These are phyloP conservation scores for Apostichopus japonicus DNA, from an alignment of 35 echinoderm and acorn worm genomes.

Conservation along the genomic window DNA sequence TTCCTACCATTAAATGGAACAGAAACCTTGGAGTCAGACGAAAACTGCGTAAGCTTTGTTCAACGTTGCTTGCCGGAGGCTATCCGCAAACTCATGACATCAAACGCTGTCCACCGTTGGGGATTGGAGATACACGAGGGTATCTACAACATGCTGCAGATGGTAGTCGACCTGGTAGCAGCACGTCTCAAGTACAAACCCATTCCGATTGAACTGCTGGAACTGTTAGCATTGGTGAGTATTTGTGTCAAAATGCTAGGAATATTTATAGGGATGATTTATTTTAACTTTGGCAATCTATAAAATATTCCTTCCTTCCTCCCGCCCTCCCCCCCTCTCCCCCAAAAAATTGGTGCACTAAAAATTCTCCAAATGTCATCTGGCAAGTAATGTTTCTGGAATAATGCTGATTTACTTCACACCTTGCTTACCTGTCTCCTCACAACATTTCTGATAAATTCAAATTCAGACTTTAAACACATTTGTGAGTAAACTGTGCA, in stretches of 20 bases:
- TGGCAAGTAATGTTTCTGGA: too few species aligned
- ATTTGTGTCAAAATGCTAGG: neutral
- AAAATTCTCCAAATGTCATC: too few species aligned
- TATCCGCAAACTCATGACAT: conserved; percentile 92
- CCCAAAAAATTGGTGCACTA: too few species aligned
- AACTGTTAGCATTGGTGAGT: conserved; percentile 73
- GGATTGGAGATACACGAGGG: conserved; percentile 93
- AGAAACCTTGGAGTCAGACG: conserved; percentile 78
- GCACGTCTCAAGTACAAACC: conserved; percentile 87
- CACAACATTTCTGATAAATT: too few species aligned
- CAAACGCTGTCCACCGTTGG: conserved; percentile 95
- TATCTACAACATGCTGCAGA: conserved; percentile 93
- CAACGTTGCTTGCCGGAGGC: conserved; percentile 93
- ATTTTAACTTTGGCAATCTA: too few species aligned
- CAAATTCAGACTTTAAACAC: too few species aligned
- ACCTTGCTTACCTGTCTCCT: too few species aligned
- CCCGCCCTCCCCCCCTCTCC: too few species aligned
- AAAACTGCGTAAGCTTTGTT: conserved; percentile 92
- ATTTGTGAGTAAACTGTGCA: too few species aligned
- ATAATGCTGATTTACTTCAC: too few species aligned
- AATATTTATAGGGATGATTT: neutral
- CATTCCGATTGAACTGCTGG: conserved; percentile 74
- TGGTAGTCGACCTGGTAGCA: conserved; percentile 76
- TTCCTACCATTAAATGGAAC: neutral
- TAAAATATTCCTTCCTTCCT: too few species aligned